Evolutionary conservation across 1,140 invertebrate genomes (phyloP).

Genomic region (Halictus rubicundus): DNA sequence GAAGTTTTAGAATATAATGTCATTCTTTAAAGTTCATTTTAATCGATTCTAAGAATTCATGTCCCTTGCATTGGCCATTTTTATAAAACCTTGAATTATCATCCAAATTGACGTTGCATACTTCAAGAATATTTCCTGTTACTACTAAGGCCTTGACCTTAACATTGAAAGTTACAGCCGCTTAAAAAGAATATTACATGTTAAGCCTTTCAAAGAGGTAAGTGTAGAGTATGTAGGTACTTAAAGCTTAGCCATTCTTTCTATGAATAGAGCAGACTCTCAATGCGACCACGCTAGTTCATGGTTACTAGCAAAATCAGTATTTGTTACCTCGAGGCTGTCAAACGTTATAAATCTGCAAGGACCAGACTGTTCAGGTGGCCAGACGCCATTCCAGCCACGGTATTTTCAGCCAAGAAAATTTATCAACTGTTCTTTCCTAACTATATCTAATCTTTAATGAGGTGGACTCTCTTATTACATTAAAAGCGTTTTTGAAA

Average conservation of each 20-base stretch:
- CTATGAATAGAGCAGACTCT: conserved; percentile 24
- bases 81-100: too few relatives aligned
- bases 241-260: neutral
- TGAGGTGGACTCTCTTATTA: too few relatives aligned
- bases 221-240: neutral
- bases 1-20: too few relatives aligned
- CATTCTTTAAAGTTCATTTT: too few relatives aligned
- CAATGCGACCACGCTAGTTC: neutral
- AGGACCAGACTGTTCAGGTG: neutral
- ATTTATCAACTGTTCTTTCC: neutral
- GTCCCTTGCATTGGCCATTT: too few relatives aligned
- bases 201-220: conserved; percentile 21
- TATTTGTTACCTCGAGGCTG: conserved; percentile 1
- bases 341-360: neutral
- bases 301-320: conserved; percentile 8
- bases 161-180: conserved; percentile 10
- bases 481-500: too few relatives aligned
- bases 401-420: neutral
- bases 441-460: neutral
- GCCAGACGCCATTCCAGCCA: too few relatives aligned
- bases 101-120: too few relatives aligned
- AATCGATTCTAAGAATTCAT: too few relatives aligned
- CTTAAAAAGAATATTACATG: conserved; percentile 4
- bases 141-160: conserved; percentile 30
- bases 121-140: too few relatives aligned